Evolutionary conservation across 2,888 invertebrate genomes (phyloP).

Genomic region (Drosophila algonquin): DNA sequence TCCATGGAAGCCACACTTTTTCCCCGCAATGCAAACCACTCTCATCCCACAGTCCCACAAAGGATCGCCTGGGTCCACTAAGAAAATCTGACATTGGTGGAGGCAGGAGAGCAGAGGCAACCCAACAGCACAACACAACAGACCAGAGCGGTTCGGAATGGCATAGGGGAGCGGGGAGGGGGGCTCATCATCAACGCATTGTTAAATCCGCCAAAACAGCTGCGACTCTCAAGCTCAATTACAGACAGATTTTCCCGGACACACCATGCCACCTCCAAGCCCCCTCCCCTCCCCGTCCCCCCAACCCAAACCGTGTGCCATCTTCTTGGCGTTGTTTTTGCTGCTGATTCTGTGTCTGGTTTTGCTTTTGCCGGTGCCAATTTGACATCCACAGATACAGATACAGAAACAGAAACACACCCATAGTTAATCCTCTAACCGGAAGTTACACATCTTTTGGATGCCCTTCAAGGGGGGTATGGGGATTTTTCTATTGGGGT

Average conservation of each 20-base stretch:
- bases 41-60: neutral
- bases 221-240: constrained; percentile 63
- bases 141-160: neutral
- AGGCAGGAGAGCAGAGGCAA: neutral
- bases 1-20: too few relatives aligned
- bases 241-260: constrained; percentile 48
- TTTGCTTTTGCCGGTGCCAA: constrained; percentile 25
- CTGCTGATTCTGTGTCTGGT: constrained; percentile 4
- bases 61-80: neutral
- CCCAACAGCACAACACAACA: neutral
- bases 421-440: constrained; percentile 40
- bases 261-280: neutral
- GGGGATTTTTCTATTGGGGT: neutral
- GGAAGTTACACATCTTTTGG: constrained; percentile 35
- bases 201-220: constrained; percentile 61
- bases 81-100: neutral
- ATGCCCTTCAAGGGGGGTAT: constrained; percentile 2
- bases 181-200: constrained; percentile 67
- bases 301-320: neutral
- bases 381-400: constrained; percentile 23
- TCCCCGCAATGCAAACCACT: neutral
- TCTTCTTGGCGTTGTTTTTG: neutral
- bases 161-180: neutral
- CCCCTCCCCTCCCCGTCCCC: neutral
- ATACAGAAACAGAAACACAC: neutral